These are phyloP conservation scores for Leptodactylus fuscus DNA, from an alignment of 2,113 vertebrate genomes.

Conservation along the genomic window DNA sequence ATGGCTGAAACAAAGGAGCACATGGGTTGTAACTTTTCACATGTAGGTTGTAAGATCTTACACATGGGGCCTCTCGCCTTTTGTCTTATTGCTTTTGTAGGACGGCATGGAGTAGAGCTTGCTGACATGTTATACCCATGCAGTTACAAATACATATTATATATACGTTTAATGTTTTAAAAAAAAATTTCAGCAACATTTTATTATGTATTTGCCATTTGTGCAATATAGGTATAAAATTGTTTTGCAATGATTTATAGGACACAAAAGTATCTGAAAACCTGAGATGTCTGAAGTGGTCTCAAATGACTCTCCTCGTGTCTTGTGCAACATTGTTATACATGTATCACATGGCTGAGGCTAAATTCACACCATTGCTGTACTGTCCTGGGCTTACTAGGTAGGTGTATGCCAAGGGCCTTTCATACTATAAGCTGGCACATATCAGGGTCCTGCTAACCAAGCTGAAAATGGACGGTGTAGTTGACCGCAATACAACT, in stretches of 20 bases:
- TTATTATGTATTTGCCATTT: not conserved
- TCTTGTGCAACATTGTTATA: not conserved
- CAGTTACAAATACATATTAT: not conserved
- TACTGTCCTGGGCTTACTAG: too few species aligned
- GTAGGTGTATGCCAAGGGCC: too few species aligned
- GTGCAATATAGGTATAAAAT: not conserved
- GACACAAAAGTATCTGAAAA: not conserved
- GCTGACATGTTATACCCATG: not conserved
- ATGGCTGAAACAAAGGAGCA: constrained; percentile 13
- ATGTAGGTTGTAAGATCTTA: not conserved
- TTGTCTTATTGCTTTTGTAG: not conserved
- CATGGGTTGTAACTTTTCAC: not conserved
- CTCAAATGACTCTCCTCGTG: not conserved
- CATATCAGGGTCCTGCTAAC: too few species aligned
- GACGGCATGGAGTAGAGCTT: not conserved
- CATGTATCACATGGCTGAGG: not conserved
- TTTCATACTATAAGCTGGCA: too few species aligned
- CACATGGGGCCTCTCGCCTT: too few species aligned
- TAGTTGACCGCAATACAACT: too few species aligned
- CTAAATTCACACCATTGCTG: not conserved
- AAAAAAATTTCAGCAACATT: too few species aligned
- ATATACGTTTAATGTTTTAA: not conserved
- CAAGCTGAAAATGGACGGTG: too few species aligned
- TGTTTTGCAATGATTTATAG: not conserved
- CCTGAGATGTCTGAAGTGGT: not conserved